Base-by-base conservation (phyloP, 2,797 vertebrate species). In the Mus minutoides region DNA sequence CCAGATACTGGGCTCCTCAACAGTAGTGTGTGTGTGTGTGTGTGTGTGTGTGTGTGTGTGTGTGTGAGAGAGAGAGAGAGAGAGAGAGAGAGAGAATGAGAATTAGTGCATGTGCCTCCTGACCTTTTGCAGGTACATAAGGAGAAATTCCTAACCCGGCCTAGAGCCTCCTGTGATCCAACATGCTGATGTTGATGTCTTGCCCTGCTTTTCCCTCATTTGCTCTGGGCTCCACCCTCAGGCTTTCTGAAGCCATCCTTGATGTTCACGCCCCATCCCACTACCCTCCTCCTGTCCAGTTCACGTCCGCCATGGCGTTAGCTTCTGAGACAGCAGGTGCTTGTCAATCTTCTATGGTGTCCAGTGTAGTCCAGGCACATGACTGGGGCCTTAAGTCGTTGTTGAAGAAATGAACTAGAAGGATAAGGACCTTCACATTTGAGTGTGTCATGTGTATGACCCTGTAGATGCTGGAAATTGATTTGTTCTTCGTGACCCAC, bases 401-500 rank as follows among this genome's bases (percentile, higher is more conserved):
- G 76, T 43, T 85, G 80, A 92, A 19, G 90, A 82, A 85, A 58
- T 86, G 43, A 78, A 37, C 26, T 77, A 64, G 17, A 82, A 64
- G 54, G 34, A n/a, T 67, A 77, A 90, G 84, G 76, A 37, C 34
- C 16, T 83, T 89, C 77, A n/a, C 49, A 69, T 62, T 43, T 56
- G n/a, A 88, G 71, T 77, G 16, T 95, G 13, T 64, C 29, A 46
- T 29, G 2, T 71, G 19, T 71, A 14, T 58, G 76, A 14, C 26
- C 75, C 49, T 34, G 0, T 60, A 29, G 69, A 62, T 67, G 34
- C 75, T 54, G 73, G 16, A 56, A 56, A 29, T 56, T 56, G 52
- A 21, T 90, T 60, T 43, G 34, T 95, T 94, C 77, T 91, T 37
- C 54, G 31, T 85, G 83, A 69, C 52, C 78, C 64, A n/a, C 19